Conservation (phyloP, 2,888 invertebrate species). For the Malthinus seriepunctatus region DNA sequence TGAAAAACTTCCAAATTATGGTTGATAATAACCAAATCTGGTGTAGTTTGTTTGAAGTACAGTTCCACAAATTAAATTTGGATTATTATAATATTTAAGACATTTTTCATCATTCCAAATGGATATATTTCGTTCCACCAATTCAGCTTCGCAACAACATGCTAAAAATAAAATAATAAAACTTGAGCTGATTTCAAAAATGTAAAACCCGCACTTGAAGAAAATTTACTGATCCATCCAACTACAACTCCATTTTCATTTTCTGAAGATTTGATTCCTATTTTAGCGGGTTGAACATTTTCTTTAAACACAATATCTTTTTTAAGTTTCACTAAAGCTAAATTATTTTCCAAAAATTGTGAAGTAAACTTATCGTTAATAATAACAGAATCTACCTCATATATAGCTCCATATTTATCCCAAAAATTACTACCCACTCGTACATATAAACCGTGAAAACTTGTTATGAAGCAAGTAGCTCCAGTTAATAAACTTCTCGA, state of each 20-base stretch:
- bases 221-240: conserved; percentile 11
- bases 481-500: conserved; percentile 5
- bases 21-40: not conserved
- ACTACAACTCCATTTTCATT: not conserved
- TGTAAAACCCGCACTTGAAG: too few species aligned
- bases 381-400: conserved; percentile 4
- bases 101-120: not conserved
- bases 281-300: not conserved
- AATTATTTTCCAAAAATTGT: conserved; percentile 4
- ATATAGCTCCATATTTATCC: not conserved
- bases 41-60: not conserved
- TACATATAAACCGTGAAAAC: not conserved
- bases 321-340: conserved; percentile 6
- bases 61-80: not conserved
- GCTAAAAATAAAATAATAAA: too few species aligned
- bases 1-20: too few species aligned
- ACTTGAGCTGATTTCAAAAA: too few species aligned
- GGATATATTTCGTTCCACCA: not conserved
- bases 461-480: conserved; percentile 5
- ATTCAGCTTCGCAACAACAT: too few species aligned
- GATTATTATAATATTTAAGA: not conserved
- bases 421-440: conserved; percentile 10
- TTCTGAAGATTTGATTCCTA: not conserved
- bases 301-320: not conserved
- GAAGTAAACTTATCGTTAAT: conserved; percentile 8